phyloP scores from a whole-genome alignment of 2,888 invertebrate species.

The Cephus runcator region DNA sequence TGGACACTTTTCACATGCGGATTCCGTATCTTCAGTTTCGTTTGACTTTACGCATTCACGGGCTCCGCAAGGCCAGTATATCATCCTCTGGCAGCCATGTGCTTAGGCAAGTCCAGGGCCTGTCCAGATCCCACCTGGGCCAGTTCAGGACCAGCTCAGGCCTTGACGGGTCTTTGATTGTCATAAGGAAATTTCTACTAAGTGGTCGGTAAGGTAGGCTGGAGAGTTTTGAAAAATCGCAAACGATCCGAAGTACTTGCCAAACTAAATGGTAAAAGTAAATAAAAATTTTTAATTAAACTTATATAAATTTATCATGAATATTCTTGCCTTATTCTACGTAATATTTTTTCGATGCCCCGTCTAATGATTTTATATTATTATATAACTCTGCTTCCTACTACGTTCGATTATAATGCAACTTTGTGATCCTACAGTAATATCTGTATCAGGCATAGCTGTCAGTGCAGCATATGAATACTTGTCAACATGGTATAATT shows the following conservation, averaged over 20 bases:
- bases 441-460: not conserved
- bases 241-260: too few species aligned
- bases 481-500: not conserved
- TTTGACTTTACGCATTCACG: slow-evolving; percentile 3
- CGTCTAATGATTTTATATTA: too few species aligned
- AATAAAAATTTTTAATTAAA: too few species aligned
- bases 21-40: slow-evolving; percentile 20
- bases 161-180: not conserved
- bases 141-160: not conserved
- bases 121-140: too few species aligned
- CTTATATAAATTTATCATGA: too few species aligned
- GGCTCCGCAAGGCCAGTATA: not conserved
- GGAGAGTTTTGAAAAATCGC: not conserved
- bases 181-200: too few species aligned
- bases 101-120: too few species aligned
- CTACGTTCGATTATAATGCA: not conserved
- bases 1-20: slow-evolving; percentile 11
- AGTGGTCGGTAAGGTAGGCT: not conserved
- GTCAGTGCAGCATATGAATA: not conserved
- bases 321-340: too few species aligned
- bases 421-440: not conserved
- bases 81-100: not conserved
- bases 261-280: too few species aligned
- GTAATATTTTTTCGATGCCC: too few species aligned
- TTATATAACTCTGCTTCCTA: too few species aligned